A percentile compares a stretch with the other conserved stretches of the same genome.
These are phyloP conservation scores for Premnoplex brunnescens DNA, from an alignment of 2,797 vertebrate species.

Conservation along the genomic window DNA sequence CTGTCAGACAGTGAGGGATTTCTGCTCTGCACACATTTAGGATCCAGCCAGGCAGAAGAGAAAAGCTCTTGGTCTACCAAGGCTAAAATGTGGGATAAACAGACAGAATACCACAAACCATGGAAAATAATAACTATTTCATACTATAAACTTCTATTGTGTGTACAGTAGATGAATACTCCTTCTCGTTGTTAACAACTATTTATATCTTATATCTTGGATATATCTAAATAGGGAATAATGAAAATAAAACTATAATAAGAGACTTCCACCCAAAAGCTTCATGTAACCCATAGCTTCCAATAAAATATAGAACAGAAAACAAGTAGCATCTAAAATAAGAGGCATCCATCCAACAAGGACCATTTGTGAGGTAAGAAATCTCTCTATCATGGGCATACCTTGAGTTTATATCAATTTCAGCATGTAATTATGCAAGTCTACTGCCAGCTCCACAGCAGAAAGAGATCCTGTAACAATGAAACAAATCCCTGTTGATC, in stretches of 20 bases:
- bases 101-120: neutral
- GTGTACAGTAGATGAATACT: neutral
- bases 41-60: neutral
- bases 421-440: neutral
- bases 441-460: neutral
- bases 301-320: neutral
- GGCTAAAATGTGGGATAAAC: neutral
- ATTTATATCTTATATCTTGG: neutral
- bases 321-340: neutral
- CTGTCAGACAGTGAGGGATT: neutral
- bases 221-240: neutral
- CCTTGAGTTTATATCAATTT: neutral
- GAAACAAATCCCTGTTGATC: neutral
- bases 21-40: neutral
- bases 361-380: accelerated
- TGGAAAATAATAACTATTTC: neutral
- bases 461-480: neutral
- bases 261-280: neutral
- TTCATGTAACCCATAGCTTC: neutral
- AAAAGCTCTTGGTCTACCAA: neutral
- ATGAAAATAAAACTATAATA: neutral
- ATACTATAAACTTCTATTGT: neutral
- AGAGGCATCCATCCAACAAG: neutral
- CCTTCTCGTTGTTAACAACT: neutral
- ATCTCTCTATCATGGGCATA: neutral